phyloP scores from a whole-genome alignment of 2,797 vertebrate species.

The Phataginus tetradactyla region DNA sequence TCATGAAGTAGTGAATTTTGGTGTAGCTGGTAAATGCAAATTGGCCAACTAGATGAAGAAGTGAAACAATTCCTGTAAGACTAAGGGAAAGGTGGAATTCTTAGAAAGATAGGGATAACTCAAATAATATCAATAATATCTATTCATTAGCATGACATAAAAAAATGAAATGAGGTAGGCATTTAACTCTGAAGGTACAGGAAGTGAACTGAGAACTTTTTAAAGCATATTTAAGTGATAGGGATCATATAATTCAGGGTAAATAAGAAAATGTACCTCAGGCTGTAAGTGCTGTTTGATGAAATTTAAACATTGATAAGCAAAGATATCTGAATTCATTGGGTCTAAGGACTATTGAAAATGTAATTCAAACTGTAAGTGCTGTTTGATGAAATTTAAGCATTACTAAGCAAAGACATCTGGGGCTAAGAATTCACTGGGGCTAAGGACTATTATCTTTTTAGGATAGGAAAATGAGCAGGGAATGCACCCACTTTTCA shows the following conservation, averaged over 20 bases:
- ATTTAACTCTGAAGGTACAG: not conserved
- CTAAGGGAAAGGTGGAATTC: not conserved
- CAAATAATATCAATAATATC: not conserved
- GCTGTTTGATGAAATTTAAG: slow-evolving; percentile 12
- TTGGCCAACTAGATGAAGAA: not conserved
- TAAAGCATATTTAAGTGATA: not conserved
- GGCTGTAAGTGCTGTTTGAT: not conserved
- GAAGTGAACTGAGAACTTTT: not conserved
- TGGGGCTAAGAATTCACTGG: not conserved
- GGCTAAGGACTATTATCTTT: not conserved
- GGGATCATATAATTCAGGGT: not conserved
- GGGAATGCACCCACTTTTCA: not conserved
- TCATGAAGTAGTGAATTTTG: not conserved
- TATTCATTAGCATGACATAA: not conserved
- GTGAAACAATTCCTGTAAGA: not conserved
- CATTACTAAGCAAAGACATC: not conserved
- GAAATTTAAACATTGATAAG: not conserved
- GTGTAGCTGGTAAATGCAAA: not conserved
- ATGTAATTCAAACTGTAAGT: not conserved
- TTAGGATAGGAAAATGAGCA: not conserved
- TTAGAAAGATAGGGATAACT: not conserved
- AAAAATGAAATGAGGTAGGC: not conserved
- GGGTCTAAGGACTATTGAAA: not conserved
- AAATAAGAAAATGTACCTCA: not conserved
- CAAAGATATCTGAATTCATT: not conserved